These are phyloP conservation scores for Teleogryllus occipitalis DNA, from an alignment of 1,140 invertebrate genomes.

Conservation along the genomic window DNA sequence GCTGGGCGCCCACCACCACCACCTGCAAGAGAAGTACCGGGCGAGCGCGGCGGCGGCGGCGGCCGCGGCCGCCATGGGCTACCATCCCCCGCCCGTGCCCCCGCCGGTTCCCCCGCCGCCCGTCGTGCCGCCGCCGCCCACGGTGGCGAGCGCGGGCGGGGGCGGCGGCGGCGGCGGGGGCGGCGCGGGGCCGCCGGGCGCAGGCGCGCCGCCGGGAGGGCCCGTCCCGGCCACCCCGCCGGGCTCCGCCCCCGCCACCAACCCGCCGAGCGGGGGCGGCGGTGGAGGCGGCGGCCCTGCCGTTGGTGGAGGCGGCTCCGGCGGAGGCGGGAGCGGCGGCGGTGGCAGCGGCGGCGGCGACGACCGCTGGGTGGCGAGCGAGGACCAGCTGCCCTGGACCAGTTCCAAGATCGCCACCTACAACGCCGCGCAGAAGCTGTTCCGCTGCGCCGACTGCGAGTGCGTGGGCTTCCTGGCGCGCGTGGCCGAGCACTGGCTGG, in stretches of 20 bases:
- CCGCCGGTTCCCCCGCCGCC: neutral
- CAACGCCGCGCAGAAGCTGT: conserved; percentile 60
- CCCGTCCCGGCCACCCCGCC: conserved; percentile 12
- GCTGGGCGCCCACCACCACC: conserved; percentile 14
- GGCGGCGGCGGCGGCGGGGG: neutral
- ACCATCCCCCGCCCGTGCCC: too few relatives aligned
- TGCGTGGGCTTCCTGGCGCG: conserved; percentile 68
- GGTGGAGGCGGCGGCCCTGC: neutral
- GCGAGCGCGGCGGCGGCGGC: neutral
- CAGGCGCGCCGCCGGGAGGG: conserved; percentile 8
- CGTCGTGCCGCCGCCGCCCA: neutral
- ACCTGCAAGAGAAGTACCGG: conserved; percentile 15
- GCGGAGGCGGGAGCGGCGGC: conserved; percentile 28
- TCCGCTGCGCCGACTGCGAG: conserved; percentile 67
- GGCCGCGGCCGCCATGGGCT: too few relatives aligned
- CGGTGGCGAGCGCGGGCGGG: too few relatives aligned
- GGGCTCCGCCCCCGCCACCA: conserved; percentile 14
- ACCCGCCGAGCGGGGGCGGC: neutral
- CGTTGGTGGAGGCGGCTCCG: neutral
- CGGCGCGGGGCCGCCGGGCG: too few relatives aligned
- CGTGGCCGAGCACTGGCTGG: conserved; percentile 75
- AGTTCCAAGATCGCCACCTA: conserved; percentile 61
- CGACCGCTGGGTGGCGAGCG: conserved; percentile 59
- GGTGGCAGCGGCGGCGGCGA: conserved; percentile 36
- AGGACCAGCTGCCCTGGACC: conserved; percentile 58